Evolutionary conservation across 92 coral and sea anemone species (phyloP).

Genomic region (Phymanthus crucifer): DNA sequence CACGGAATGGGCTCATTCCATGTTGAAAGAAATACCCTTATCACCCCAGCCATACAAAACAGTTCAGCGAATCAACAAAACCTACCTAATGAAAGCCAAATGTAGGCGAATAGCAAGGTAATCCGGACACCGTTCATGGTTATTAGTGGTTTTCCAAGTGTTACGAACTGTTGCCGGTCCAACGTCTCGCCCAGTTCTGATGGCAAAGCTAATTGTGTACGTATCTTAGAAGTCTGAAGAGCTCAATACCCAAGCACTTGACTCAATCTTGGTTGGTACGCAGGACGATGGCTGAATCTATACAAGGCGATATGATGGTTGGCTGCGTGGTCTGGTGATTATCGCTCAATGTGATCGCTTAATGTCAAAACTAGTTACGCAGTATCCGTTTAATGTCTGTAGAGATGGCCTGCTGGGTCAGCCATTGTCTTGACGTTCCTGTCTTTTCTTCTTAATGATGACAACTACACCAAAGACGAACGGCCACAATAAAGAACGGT

Average conservation of each 20-base stretch:
- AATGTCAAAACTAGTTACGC: constrained; percentile 55
- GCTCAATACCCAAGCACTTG: constrained; percentile 22
- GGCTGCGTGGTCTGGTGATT: constrained; percentile 49
- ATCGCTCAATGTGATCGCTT: constrained; percentile 69
- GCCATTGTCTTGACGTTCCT: constrained; percentile 35
- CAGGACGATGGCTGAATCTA: constrained; percentile 21
- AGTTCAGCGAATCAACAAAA: background rate
- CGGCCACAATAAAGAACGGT: background rate
- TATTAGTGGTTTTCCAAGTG: background rate
- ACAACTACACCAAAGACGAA: constrained; percentile 19
- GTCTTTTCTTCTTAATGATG: constrained; percentile 34
- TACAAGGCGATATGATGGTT: constrained; percentile 5
- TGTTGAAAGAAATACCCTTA: constrained; percentile 1
- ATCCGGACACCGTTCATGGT: constrained; percentile 30
- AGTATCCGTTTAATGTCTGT: constrained; percentile 76
- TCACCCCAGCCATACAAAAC: constrained; percentile 13
- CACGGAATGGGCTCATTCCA: background rate
- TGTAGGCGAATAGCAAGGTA: constrained; percentile 16
- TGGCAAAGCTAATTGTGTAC: constrained; percentile 7
- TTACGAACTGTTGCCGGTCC: background rate
- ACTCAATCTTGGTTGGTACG: background rate
- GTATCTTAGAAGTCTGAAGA: constrained; percentile 10
- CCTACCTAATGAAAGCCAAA: constrained; percentile 63
- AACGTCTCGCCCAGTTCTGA: constrained; percentile 1
- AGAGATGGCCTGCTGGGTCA: constrained; percentile 55